Evolutionary conservation across 2,797 vertebrate species (phyloP).

Genomic region (Buphagus erythrorhynchus): DNA sequence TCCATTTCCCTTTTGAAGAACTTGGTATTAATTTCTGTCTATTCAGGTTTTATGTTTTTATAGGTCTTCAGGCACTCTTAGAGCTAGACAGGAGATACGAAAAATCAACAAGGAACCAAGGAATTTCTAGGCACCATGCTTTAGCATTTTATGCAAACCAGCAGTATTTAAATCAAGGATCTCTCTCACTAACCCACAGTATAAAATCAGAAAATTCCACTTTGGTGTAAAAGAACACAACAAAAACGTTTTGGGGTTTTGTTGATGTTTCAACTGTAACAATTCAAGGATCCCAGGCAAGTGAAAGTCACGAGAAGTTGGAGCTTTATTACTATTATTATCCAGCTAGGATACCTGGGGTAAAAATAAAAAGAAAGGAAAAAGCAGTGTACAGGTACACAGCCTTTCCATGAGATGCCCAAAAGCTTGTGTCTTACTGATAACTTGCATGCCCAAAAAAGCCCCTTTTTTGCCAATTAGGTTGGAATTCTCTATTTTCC

Average conservation of each 20-base stretch:
- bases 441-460: neutral
- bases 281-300: neutral
- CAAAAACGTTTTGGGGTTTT: neutral
- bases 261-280: neutral
- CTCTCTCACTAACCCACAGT: neutral
- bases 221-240: neutral
- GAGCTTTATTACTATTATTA: neutral
- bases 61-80: constrained; percentile 45
- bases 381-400: neutral
- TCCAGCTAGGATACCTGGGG: neutral
- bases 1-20: constrained; percentile 66
- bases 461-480: neutral
- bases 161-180: neutral
- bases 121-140: neutral
- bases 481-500: neutral
- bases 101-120: constrained; percentile 22
- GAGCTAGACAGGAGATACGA: constrained; percentile 8
- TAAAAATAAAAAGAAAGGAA: neutral
- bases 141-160: neutral
- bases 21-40: constrained; percentile 65
- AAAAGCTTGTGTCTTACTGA: neutral
- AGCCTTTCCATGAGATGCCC: neutral
- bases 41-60: neutral
- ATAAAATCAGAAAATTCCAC: neutral
- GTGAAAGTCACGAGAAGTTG: neutral